Base-by-base conservation (phyloP, 2,113 vertebrate species). In the Oryctolagus cuniculus region DNA sequence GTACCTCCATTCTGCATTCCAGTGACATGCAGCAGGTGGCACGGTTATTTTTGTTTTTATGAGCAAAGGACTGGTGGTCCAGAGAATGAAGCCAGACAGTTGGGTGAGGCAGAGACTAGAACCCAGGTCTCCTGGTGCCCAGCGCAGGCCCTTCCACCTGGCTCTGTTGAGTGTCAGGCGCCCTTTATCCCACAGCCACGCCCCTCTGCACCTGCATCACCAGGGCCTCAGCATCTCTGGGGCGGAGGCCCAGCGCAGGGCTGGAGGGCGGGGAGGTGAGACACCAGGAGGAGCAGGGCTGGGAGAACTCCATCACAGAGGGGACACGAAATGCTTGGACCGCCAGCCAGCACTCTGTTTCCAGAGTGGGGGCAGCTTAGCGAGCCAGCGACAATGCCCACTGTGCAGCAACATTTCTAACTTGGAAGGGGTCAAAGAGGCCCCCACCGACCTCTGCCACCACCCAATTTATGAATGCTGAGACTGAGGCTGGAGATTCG, bases 271-370 rank as follows among this genome's bases (percentile, higher is more conserved):
- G 49, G 10, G 51, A 3, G 29, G 1, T 0, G 34, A 29, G 58
- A 69, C 21, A 11, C 34, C 31, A 0, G 0, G 11, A 29, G 70
- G 53, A 77, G 2, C 61, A 31, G 8, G 27, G 70, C 25, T 38
- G 8, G 69, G 63, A 22, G 0, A 53, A 36, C 64, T 63, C 66
- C 16, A 0, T 24, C 51, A 1, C 0, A 0, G 34, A 2, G 12
- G 58, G 58, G 6, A 31, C 44, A 21, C 7, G 17, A 58, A 17
- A 13, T 58, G 17, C 55, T 58, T 58, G 55, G 17, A 19, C 55
- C 17, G 15, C 55, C 55, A 44, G 36, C 4, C 22, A 75, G 12
- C 7, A 21, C 49, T 19, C 31, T 64, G 51, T 38, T 84, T 94
- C 6, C 22, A 9, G 38, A 91, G 22, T 0, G 12, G 63, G 16